A percentile compares a stretch with the other conserved stretches of the same genome.
Evolutionary conservation across 2,888 invertebrate genomes (phyloP).

Genomic region (Atethmia centrago): DNA sequence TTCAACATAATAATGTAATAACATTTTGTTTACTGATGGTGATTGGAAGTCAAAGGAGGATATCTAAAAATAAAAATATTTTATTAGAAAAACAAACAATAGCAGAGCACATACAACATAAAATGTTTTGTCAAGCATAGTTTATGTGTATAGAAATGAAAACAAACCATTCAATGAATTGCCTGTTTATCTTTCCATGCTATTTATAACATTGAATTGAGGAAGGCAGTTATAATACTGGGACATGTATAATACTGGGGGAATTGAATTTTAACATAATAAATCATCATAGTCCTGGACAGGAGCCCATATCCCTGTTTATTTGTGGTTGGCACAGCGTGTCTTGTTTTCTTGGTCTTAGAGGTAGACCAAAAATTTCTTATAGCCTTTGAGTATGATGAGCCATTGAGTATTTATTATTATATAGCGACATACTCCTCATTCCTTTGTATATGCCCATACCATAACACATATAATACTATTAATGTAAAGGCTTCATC

Average conservation of each 20-base stretch:
- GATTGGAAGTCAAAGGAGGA: no score
- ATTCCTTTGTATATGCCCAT: no score
- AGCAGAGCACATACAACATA: not conserved
- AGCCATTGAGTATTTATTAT: no score
- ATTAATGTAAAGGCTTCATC: no score
- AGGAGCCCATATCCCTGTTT: not conserved
- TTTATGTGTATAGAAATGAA: slow-evolving; percentile 24
- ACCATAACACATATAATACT: not conserved
- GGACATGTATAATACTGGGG: not conserved
- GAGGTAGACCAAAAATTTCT: no score
- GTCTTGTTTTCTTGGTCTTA: not conserved
- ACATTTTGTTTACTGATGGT: no score
- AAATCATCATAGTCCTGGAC: not conserved
- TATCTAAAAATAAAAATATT: no score
- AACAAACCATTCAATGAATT: slow-evolving; percentile 36
- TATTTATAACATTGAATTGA: slow-evolving; percentile 32
- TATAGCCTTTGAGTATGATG: no score
- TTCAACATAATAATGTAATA: no score
- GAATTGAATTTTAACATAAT: not conserved
- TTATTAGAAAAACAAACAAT: slow-evolving; percentile 1
- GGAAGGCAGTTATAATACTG: not conserved
- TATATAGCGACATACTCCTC: no score
- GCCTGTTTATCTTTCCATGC: slow-evolving; percentile 8
- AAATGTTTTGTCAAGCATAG: slow-evolving; percentile 5
- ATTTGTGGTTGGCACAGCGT: not conserved